Conservation (phyloP, 2,113 vertebrate genomes). For the Okapia johnstoni region DNA sequence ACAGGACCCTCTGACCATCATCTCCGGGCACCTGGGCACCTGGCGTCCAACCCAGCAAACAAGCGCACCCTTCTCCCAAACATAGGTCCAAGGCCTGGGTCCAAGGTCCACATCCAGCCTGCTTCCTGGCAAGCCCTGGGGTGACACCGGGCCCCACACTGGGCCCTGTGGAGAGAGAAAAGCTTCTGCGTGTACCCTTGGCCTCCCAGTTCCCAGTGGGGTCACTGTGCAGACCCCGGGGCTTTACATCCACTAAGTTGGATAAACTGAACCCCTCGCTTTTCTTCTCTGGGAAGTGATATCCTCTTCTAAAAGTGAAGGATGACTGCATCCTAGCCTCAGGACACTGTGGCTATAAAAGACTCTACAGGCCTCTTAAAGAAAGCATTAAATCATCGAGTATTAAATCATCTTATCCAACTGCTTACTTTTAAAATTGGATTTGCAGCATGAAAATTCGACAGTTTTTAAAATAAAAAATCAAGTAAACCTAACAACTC, state of each 20-base stretch:
- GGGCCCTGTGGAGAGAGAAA: background rate
- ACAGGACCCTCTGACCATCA: slow-evolving; percentile 58
- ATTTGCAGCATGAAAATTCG: slow-evolving; percentile 20
- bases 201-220: background rate
- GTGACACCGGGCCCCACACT: background rate
- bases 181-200: background rate
- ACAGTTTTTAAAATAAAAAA: background rate
- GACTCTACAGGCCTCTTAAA: background rate
- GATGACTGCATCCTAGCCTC: background rate
- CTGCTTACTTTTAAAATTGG: background rate
- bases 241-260: background rate
- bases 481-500: background rate
- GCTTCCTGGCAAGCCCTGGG: slow-evolving; percentile 46
- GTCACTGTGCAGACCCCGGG: background rate
- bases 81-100: slow-evolving; percentile 19
- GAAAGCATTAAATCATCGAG: background rate
- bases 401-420: background rate
- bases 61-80: slow-evolving; percentile 41
- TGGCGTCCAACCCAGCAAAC: slow-evolving; percentile 49
- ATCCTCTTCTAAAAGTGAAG: background rate
- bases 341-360: background rate
- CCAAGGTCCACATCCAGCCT: slow-evolving; percentile 57
- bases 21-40: slow-evolving; percentile 65
- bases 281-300: background rate
- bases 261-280: background rate